These are phyloP conservation scores for Physella acuta DNA, from an alignment of 1,140 invertebrate genomes.

Conservation along the genomic window DNA sequence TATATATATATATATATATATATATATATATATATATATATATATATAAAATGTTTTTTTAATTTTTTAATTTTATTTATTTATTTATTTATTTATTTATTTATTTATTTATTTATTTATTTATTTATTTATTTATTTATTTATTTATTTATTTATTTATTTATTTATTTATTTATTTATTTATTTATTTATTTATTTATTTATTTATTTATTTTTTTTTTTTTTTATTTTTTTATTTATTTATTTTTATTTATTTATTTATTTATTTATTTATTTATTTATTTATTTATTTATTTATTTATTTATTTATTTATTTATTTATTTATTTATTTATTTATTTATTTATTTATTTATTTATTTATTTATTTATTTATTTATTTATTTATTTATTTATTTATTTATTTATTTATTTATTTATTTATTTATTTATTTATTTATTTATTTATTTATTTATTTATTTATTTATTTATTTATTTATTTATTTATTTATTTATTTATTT, in stretches of 20 bases:
- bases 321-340: not conserved
- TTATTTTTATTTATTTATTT: not conserved
- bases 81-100: not conserved
- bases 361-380: not conserved
- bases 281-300: not conserved
- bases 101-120: not conserved
- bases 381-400: constrained; percentile 8
- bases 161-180: not conserved
- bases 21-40: too few relatives aligned
- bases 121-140: not conserved
- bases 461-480: constrained; percentile 24
- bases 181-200: not conserved
- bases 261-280: too few relatives aligned
- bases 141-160: not conserved
- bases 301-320: not conserved
- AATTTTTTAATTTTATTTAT: not conserved
- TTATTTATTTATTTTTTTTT: not conserved
- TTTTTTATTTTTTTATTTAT: not conserved
- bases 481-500: constrained; percentile 21
- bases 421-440: not conserved
- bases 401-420: not conserved
- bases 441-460: not conserved
- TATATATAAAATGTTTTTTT: too few relatives aligned
- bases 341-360: constrained; percentile 2
- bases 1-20: too few relatives aligned